Conservation (phyloP, 2,888 invertebrate genomes). For the Dioctria rufipes region DNA sequence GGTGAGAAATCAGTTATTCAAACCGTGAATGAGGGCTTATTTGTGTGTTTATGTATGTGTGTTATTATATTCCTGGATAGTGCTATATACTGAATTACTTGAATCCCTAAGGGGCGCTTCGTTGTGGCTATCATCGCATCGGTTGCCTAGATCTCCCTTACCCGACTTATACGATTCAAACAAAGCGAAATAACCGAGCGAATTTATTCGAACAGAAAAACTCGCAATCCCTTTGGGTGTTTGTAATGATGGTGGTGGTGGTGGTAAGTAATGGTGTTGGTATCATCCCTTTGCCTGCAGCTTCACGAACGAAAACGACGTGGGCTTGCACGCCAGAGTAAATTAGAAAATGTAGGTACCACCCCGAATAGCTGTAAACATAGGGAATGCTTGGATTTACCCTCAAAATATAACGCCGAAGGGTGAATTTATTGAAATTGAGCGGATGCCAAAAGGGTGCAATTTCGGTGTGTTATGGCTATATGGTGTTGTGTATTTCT, state of each 20-base stretch:
- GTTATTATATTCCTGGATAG: background rate
- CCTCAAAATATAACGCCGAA: slow-evolving; percentile 21
- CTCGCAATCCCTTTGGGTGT: slow-evolving; percentile 35
- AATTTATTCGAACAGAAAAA: slow-evolving; percentile 35
- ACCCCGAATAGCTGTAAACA: slow-evolving; percentile 31
- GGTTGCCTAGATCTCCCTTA: background rate
- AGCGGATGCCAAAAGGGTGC: slow-evolving; percentile 42
- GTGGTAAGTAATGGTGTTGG: background rate
- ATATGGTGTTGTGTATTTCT: background rate
- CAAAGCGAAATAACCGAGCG: slow-evolving; percentile 12
- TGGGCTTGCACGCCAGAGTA: slow-evolving; percentile 9
- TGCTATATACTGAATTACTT: background rate
- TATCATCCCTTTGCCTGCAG: slow-evolving; percentile 7
- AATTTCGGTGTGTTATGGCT: slow-evolving; percentile 10
- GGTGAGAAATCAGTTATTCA: slow-evolving; percentile 38
- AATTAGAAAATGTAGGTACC: slow-evolving; percentile 33
- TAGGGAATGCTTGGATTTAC: slow-evolving; percentile 22
- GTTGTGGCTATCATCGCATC: slow-evolving; percentile 24
- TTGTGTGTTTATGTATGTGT: background rate
- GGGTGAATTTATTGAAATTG: slow-evolving; percentile 52
- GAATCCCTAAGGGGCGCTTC: slow-evolving; percentile 20
- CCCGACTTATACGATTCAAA: background rate
- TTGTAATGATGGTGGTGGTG: no score
- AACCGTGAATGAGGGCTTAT: slow-evolving; percentile 12
- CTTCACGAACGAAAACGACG: background rate